Evolutionary conservation across 2,113 vertebrate species (phyloP).

Genomic region (Lamprologus ornatipinnis): DNA sequence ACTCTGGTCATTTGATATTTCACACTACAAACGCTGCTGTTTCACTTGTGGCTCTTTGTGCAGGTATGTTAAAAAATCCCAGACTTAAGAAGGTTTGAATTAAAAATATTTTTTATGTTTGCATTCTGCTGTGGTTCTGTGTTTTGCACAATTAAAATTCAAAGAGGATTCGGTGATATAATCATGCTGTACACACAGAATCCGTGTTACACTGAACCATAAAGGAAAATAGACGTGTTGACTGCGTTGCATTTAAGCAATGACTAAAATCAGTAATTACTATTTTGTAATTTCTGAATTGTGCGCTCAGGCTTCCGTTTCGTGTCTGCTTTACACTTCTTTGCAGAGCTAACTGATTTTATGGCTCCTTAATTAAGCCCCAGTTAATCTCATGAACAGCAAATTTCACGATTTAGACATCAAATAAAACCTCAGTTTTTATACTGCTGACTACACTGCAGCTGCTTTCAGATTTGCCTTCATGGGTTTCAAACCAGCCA

Average conservation of each 20-base stretch:
- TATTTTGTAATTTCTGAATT: neutral
- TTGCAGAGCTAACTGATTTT: neutral
- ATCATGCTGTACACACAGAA: neutral
- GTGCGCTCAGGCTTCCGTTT: neutral
- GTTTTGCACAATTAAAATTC: neutral
- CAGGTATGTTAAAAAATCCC: neutral
- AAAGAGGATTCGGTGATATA: neutral
- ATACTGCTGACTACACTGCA: neutral
- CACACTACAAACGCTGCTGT: neutral
- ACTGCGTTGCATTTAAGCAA: neutral
- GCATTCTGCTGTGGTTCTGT: neutral
- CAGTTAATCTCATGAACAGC: neutral
- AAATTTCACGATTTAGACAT: neutral
- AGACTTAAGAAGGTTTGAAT: neutral
- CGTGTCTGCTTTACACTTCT: neutral
- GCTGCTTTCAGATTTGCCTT: neutral
- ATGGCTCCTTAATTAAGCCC: neutral
- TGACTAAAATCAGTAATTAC: neutral
- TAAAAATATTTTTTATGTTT: neutral
- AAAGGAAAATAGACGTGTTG: neutral
- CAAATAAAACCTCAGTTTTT: neutral
- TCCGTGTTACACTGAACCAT: neutral
- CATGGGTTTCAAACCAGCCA: neutral
- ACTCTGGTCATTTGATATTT: neutral
- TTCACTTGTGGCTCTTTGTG: neutral